phyloP scores from a whole-genome alignment of 2,797 vertebrate species.

The Todus mexicanus region DNA sequence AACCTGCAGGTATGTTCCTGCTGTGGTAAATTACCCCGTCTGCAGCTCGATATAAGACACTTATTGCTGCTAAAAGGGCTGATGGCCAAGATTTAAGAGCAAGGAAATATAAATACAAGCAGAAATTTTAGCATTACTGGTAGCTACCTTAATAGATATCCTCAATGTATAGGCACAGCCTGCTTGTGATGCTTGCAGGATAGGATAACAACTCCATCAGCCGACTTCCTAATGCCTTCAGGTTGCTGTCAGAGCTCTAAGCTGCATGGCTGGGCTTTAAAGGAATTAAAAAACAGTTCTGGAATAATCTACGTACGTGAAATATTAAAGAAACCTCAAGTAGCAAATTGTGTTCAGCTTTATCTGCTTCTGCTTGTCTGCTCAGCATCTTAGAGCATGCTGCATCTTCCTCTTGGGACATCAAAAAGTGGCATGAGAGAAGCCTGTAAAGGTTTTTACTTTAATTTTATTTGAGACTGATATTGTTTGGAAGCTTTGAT shows the following conservation, averaged over 20 bases:
- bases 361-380: background rate
- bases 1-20: background rate
- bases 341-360: background rate
- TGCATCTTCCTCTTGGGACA: background rate
- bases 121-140: background rate
- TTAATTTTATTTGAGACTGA: background rate
- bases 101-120: background rate
- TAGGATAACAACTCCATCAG: background rate
- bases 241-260: background rate
- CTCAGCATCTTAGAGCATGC: background rate
- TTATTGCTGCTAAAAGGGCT: background rate
- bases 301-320: background rate
- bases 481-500: background rate
- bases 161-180: background rate
- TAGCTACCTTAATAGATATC: background rate
- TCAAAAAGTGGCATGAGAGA: background rate
- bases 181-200: background rate
- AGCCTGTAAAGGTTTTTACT: background rate
- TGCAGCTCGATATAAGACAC: background rate
- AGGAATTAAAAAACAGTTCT: background rate
- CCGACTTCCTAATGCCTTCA: background rate
- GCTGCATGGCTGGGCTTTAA: background rate
- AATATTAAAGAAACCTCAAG: background rate
- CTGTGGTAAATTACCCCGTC: background rate
- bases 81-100: background rate